phyloP scores from a whole-genome alignment of 2,888 invertebrate genomes.

The Bruchidius siliquastri region DNA sequence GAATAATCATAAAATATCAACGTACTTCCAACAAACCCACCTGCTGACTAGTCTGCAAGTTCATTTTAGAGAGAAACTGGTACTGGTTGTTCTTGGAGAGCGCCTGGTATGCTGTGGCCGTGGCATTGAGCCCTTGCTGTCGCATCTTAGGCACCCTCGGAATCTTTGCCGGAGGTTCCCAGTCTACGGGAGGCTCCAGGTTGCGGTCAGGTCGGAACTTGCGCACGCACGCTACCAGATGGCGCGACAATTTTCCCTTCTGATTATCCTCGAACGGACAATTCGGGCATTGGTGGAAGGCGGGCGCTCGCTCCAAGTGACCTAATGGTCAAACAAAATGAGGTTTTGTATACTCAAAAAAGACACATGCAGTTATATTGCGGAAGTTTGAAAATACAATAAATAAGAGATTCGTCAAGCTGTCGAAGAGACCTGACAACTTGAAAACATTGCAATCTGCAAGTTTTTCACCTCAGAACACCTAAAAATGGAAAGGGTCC shows the following conservation, averaged over 20 bases:
- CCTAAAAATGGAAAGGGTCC: too few species aligned
- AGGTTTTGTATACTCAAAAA: too few species aligned
- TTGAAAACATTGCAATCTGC: too few species aligned
- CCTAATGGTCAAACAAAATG: slow-evolving; percentile 33
- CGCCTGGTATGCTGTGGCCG: slow-evolving; percentile 50
- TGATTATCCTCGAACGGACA: slow-evolving; percentile 94
- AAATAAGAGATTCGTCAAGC: too few species aligned
- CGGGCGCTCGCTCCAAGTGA: slow-evolving; percentile 76
- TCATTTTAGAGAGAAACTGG: slow-evolving; percentile 43
- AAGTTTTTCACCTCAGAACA: too few species aligned
- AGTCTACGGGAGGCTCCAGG: slow-evolving; percentile 79
- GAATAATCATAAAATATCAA: not conserved
- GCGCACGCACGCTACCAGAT: slow-evolving; percentile 81
- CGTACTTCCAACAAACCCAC: not conserved
- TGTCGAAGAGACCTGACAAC: too few species aligned
- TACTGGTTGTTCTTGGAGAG: slow-evolving; percentile 46
- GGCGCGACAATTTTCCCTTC: slow-evolving; percentile 84
- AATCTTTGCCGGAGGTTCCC: slow-evolving; percentile 93
- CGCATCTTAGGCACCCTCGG: slow-evolving; percentile 60
- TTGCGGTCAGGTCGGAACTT: slow-evolving; percentile 86
- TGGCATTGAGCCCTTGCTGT: slow-evolving; percentile 39
- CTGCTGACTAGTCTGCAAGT: slow-evolving; percentile 29
- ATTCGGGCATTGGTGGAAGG: slow-evolving; percentile 87
- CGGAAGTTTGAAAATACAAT: too few species aligned
- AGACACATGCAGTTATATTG: too few species aligned